Conservation (phyloP, 2,113 vertebrate genomes). For the Spea bombifrons region DNA sequence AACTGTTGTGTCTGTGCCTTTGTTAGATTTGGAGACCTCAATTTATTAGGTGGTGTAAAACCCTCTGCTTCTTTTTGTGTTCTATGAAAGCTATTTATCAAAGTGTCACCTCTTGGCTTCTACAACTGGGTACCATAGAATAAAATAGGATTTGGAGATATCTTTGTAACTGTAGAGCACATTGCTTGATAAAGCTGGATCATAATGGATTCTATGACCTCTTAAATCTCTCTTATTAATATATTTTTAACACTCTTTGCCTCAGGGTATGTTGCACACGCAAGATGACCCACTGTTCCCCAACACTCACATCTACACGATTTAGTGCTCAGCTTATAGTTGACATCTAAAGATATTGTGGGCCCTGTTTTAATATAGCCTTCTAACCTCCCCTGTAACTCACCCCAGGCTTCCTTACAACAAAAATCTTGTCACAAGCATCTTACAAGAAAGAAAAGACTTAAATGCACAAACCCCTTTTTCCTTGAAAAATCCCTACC, state of each 20-base stretch:
- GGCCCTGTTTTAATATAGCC: too few species aligned
- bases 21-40: neutral
- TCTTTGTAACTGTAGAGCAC: neutral
- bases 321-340: too few species aligned
- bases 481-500: too few species aligned
- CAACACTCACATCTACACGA: too few species aligned
- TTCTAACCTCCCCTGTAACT: too few species aligned
- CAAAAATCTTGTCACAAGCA: too few species aligned
- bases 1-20: neutral
- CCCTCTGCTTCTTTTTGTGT: neutral
- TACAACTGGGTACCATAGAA: neutral
- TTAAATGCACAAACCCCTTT: too few species aligned
- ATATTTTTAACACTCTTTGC: neutral
- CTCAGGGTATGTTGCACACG: neutral
- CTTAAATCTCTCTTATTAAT: neutral
- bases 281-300: too few species aligned
- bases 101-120: neutral
- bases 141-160: neutral
- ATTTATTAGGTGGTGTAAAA: neutral
- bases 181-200: neutral
- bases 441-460: too few species aligned
- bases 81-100: neutral
- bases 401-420: too few species aligned
- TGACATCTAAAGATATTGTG: too few species aligned
- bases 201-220: neutral